Evolutionary conservation across 23 tunicate species (phyloP).

Genomic region (Botrylloides violaceus): DNA sequence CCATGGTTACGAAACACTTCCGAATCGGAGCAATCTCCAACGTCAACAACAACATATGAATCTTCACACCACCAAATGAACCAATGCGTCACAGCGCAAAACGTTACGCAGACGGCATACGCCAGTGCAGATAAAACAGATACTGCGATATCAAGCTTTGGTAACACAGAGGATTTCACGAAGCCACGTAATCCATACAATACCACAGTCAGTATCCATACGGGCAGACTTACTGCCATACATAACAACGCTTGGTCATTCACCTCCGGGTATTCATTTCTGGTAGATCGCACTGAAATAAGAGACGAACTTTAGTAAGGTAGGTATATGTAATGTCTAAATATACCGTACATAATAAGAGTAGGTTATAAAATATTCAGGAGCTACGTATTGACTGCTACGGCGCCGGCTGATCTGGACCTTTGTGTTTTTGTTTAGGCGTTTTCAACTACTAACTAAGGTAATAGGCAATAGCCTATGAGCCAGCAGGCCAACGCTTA

Average conservation of each 20-base stretch:
- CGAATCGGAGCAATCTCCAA: not conserved
- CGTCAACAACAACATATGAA: not conserved
- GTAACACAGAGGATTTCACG: not conserved
- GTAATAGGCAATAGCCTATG: too few relatives aligned
- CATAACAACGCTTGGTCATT: constrained; percentile 14
- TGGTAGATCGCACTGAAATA: constrained; percentile 1
- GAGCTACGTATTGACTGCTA: too few relatives aligned
- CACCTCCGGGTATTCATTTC: constrained; percentile 5
- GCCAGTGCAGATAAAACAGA: not conserved
- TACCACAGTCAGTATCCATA: constrained; percentile 1
- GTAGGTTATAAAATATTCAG: too few relatives aligned
- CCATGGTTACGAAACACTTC: not conserved
- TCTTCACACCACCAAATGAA: constrained; percentile 9
- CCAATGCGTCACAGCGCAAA: not conserved
- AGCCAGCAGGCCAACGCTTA: too few relatives aligned
- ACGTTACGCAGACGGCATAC: not conserved
- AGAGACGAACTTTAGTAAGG: too few relatives aligned
- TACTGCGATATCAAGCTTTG: not conserved
- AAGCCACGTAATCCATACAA: not conserved
- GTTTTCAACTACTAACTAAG: too few relatives aligned
- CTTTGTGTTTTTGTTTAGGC: too few relatives aligned
- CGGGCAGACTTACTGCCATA: not conserved
- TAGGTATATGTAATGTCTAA: too few relatives aligned
- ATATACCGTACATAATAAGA: too few relatives aligned
- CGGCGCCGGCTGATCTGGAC: too few relatives aligned